A percentile compares a stretch with the other conserved stretches of the same genome.
Evolutionary conservation across 2,888 invertebrate genomes (phyloP).

Genomic region (Patella depressa): DNA sequence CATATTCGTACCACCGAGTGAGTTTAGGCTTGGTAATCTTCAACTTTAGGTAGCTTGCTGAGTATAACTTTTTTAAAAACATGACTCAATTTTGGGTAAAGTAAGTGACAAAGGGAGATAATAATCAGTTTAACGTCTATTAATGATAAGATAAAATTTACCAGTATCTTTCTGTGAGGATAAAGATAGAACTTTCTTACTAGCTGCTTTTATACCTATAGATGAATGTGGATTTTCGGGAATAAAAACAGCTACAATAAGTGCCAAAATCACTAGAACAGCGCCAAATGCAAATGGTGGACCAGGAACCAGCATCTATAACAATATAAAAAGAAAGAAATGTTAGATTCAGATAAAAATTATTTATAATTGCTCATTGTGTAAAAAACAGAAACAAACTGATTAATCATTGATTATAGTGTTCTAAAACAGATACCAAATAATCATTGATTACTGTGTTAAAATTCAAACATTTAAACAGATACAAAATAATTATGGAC

Average conservation of each 20-base stretch:
- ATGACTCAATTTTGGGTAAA: too few species aligned
- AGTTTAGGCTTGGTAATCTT: too few species aligned
- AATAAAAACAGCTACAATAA: slow-evolving; percentile 80
- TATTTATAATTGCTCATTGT: background rate
- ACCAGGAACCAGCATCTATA: slow-evolving; percentile 86
- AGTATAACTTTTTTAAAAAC: too few species aligned
- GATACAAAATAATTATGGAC: too few species aligned
- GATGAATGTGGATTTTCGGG: slow-evolving; percentile 64
- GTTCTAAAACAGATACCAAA: too few species aligned
- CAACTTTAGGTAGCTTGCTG: too few species aligned
- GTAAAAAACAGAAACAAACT: background rate
- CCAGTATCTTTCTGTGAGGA: slow-evolving; percentile 40
- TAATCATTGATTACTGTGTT: too few species aligned
- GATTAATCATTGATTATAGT: too few species aligned
- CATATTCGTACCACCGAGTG: too few species aligned
- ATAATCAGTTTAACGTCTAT: too few species aligned
- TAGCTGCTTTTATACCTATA: slow-evolving; percentile 25
- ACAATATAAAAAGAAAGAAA: slow-evolving; percentile 55
- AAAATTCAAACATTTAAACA: too few species aligned
- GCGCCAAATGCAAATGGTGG: slow-evolving; percentile 99
- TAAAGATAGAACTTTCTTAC: slow-evolving; percentile 24
- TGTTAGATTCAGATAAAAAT: background rate
- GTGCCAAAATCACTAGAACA: slow-evolving; percentile 93
- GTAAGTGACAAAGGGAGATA: too few species aligned
- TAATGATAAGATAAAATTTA: slow-evolving; percentile 10